Evolutionary conservation across 1,140 invertebrate genomes (phyloP).

Genomic region (Plodia interpunctella): DNA sequence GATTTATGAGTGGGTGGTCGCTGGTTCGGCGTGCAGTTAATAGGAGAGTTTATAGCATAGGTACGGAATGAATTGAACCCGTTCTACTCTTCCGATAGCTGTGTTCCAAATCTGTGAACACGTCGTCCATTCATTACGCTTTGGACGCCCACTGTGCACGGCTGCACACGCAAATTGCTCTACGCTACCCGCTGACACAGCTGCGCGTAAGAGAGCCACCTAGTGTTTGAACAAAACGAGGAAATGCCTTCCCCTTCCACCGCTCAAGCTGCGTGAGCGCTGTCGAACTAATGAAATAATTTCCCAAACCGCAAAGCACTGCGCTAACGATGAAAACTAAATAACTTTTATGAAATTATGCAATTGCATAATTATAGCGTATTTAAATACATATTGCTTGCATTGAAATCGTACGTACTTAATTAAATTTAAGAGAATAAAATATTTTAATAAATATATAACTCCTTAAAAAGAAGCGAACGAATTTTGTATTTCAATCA

Average conservation of each 20-base stretch:
- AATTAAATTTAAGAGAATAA: no score
- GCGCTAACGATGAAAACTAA: neutral
- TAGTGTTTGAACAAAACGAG: slow-evolving; percentile 42
- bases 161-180: slow-evolving; percentile 61
- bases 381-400: no score
- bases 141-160: slow-evolving; percentile 50
- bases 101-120: slow-evolving; percentile 29
- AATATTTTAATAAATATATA: no score
- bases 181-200: slow-evolving; percentile 46
- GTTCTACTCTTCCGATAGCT: slow-evolving; percentile 16
- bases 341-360: neutral
- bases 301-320: neutral
- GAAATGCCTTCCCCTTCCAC: slow-evolving; percentile 32
- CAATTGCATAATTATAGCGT: slow-evolving; percentile 10
- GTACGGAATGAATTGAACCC: slow-evolving; percentile 18
- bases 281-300: slow-evolving; percentile 28
- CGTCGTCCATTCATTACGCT: slow-evolving; percentile 46
- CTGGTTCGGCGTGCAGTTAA: neutral
- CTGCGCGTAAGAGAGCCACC: slow-evolving; percentile 31
- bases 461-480: neutral
- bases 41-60: slow-evolving; percentile 6
- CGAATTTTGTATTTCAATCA: no score
- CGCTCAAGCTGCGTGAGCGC: slow-evolving; percentile 34
- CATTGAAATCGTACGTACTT: no score
- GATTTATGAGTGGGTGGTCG: neutral